Evolutionary conservation across 2,797 vertebrate species (phyloP).

Genomic region (Arremon aurantiirostris): DNA sequence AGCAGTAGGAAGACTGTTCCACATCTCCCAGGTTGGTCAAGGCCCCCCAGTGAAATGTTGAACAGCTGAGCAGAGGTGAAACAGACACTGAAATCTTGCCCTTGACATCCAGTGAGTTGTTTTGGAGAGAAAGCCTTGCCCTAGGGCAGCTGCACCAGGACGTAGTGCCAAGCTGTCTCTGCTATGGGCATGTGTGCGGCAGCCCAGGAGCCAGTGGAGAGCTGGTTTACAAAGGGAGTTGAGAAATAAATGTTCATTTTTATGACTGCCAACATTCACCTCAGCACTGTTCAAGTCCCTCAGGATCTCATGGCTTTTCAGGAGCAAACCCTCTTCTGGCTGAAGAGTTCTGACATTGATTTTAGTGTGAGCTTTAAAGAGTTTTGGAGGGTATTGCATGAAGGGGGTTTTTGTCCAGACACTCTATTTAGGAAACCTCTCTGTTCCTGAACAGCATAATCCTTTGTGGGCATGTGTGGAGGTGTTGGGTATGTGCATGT

Average conservation of each 20-base stretch:
- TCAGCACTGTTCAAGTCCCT: background rate
- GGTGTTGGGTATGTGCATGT: no score
- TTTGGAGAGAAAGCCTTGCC: background rate
- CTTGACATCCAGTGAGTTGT: background rate
- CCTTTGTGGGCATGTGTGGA: accelerated
- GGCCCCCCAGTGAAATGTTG: background rate
- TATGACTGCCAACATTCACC: background rate
- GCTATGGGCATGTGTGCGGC: background rate
- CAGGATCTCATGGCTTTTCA: background rate
- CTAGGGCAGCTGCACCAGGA: background rate
- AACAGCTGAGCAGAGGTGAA: background rate
- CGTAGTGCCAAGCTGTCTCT: background rate
- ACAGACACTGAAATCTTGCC: background rate
- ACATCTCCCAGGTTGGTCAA: background rate
- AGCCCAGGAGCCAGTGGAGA: background rate
- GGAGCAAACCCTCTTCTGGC: background rate
- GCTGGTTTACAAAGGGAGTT: background rate
- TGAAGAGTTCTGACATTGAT: background rate
- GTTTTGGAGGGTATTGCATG: background rate
- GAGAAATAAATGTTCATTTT: background rate
- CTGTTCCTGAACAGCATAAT: background rate
- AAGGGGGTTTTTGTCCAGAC: accelerated
- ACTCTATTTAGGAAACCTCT: background rate
- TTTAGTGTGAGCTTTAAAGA: background rate
- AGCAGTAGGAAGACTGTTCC: background rate